Percentiles rank a stretch among this genome's conserved stretches.
These are phyloP conservation scores for Melanostigma gelatinosum DNA, from an alignment of 2,113 vertebrate genomes.

Conservation along the genomic window DNA sequence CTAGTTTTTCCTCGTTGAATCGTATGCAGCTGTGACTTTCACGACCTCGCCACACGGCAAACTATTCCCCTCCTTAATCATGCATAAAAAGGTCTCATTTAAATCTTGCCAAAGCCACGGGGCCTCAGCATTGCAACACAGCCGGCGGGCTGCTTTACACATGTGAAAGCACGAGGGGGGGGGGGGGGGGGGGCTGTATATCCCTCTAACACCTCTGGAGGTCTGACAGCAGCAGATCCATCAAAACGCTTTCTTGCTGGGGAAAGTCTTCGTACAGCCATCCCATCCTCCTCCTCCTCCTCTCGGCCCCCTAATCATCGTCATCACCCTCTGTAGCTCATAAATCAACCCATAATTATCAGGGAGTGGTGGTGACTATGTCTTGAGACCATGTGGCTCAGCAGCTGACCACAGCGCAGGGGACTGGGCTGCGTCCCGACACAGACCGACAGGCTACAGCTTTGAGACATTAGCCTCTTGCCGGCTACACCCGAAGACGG, in stretches of 20 bases:
- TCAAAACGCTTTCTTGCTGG: conserved; percentile 45
- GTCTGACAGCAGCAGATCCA: conserved; percentile 55
- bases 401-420: conserved; percentile 67
- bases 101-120: conserved; percentile 41
- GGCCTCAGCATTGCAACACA: conserved; percentile 29
- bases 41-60: not conserved
- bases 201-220: conserved; percentile 47
- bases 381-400: conserved; percentile 58
- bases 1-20: not conserved
- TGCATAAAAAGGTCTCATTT: conserved; percentile 46
- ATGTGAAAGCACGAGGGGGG: conserved; percentile 32
- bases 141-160: conserved; percentile 51
- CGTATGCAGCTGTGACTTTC: conserved; percentile 28
- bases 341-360: conserved; percentile 69
- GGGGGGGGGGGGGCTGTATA: conserved; percentile 11
- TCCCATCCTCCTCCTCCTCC: not conserved
- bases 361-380: conserved; percentile 47
- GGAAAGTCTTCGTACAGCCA: conserved; percentile 27
- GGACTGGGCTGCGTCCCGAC: conserved; percentile 37
- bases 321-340: conserved; percentile 19
- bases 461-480: conserved; percentile 12
- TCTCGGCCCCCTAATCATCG: not conserved
- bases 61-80: conserved; percentile 41
- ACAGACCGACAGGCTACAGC: conserved; percentile 14
- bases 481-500: conserved; percentile 11